These are phyloP conservation scores for Eptesicus fuscus DNA, from an alignment of 2,113 vertebrate genomes.

Conservation along the genomic window DNA sequence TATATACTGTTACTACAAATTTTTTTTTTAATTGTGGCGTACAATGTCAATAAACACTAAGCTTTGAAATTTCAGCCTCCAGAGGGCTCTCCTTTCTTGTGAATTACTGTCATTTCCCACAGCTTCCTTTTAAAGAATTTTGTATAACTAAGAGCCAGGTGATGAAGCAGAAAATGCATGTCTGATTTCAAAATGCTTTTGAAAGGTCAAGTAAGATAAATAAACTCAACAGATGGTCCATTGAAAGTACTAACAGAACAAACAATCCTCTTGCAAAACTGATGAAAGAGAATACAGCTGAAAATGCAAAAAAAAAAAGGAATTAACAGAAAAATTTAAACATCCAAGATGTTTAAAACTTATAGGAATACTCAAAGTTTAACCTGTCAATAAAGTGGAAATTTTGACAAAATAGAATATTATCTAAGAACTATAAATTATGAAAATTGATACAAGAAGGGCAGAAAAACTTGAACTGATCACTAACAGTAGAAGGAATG, in stretches of 20 bases:
- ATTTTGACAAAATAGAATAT: not conserved
- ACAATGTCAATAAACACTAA: not conserved
- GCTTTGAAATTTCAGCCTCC: conserved; percentile 26
- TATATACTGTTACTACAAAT: not conserved
- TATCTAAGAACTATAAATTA: conserved; percentile 13
- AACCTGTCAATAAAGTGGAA: not conserved
- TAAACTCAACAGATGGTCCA: not conserved
- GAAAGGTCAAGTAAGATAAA: not conserved
- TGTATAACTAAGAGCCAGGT: not conserved
- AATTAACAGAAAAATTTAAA: not conserved
- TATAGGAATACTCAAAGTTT: not conserved
- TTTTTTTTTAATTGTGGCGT: not conserved
- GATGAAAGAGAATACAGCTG: not conserved
- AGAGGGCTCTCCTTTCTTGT: not conserved
- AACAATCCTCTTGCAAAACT: not conserved
- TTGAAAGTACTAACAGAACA: not conserved
- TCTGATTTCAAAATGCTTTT: not conserved
- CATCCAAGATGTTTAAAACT: not conserved
- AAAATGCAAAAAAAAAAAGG: not conserved
- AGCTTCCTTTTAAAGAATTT: not conserved
- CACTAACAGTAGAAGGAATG: not conserved
- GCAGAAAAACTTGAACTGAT: not conserved
- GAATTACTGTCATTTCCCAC: not conserved
- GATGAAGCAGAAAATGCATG: not conserved
- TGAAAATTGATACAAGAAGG: not conserved